Conservation (phyloP, 2,888 invertebrate genomes). For the Rhogogaster chlorosoma region DNA sequence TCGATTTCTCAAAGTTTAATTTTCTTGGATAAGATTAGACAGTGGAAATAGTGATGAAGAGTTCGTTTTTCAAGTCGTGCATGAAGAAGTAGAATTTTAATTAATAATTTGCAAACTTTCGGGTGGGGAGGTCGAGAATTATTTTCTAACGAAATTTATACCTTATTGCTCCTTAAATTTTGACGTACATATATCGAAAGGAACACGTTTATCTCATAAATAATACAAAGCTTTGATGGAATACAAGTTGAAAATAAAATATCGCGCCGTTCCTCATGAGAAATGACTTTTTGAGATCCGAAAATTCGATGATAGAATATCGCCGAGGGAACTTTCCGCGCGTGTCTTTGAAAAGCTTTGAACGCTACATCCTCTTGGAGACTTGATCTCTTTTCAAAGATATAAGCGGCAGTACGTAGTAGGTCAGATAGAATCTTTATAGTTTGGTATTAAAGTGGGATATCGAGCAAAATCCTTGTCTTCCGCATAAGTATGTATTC, state of each 20-base stretch:
- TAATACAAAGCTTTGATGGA: neutral
- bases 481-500: neutral
- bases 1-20: too few relatives aligned
- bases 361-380: neutral
- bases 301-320: neutral
- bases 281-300: neutral
- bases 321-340: neutral
- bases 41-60: neutral
- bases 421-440: neutral
- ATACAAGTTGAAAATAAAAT: neutral
- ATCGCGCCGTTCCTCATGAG: neutral
- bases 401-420: neutral
- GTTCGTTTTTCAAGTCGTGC: neutral
- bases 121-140: neutral
- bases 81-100: neutral
- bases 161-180: neutral
- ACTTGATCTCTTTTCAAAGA: neutral
- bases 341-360: conserved; percentile 4
- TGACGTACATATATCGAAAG: neutral
- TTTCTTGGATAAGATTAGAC: neutral
- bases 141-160: neutral
- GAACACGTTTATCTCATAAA: neutral
- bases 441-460: neutral
- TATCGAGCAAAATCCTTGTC: neutral
- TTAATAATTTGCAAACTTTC: neutral